Evolutionary conservation across 23 tunicate species (phyloP).

Genomic region (Clavelina lepadiformis): DNA sequence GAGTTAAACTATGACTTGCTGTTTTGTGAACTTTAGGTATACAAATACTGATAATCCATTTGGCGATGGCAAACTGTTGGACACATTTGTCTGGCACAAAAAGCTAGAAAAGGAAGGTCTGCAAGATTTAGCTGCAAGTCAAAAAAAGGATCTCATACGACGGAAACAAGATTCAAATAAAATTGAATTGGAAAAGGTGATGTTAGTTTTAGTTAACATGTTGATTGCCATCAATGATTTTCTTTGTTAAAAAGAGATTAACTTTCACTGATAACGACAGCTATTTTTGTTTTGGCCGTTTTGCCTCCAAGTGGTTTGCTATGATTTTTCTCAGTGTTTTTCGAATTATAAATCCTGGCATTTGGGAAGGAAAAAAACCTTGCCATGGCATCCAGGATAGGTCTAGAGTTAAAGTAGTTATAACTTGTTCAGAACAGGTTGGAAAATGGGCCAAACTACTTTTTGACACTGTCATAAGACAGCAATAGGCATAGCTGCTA

Average conservation of each 20-base stretch:
- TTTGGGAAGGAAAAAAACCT: background rate
- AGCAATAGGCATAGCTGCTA: too few species aligned
- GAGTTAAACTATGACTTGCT: too few species aligned
- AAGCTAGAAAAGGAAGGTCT: slow-evolving; percentile 89
- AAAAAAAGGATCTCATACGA: slow-evolving; percentile 72
- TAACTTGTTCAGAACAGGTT: too few species aligned
- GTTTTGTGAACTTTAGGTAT: too few species aligned
- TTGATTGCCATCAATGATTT: too few species aligned
- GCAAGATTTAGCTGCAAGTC: slow-evolving; percentile 52
- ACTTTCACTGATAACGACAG: too few species aligned
- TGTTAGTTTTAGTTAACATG: background rate
- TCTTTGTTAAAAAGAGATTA: too few species aligned
- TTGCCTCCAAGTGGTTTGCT: background rate
- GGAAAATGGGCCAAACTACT: too few species aligned
- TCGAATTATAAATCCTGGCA: background rate
- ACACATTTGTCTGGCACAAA: slow-evolving; percentile 98
- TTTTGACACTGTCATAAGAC: background rate
- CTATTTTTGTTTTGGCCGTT: too few species aligned
- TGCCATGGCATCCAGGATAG: too few species aligned
- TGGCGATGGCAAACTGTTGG: slow-evolving; percentile 90
- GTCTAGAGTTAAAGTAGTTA: too few species aligned
- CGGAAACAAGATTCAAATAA: slow-evolving; percentile 70
- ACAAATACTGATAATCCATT: slow-evolving; percentile 98
- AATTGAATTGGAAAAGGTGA: slow-evolving; percentile 87
- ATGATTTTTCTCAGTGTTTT: background rate